Conservation (phyloP, 2,888 invertebrate genomes). For the Onthophagus sagittarius region DNA sequence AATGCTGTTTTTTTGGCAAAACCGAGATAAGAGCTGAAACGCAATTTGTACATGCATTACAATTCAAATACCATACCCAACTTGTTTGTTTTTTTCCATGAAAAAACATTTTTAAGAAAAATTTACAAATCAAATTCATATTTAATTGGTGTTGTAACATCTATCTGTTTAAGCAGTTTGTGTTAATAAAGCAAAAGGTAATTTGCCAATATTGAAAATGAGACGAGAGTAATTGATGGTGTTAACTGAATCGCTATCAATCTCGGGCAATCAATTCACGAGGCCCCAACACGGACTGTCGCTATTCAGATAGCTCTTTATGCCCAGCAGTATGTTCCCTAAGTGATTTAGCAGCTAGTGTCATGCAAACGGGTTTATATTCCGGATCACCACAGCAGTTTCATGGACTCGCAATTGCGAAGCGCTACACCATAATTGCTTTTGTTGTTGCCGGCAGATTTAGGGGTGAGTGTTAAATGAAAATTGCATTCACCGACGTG, state of each 20-base stretch:
- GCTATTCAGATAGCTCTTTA: conserved; percentile 17
- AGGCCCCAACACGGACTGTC: background rate
- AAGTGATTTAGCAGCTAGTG: conserved; percentile 17
- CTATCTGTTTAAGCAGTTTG: background rate
- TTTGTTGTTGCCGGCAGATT: background rate
- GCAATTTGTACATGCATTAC: background rate
- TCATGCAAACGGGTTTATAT: conserved; percentile 11
- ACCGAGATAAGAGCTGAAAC: background rate
- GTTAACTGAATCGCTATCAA: background rate
- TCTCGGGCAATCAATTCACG: background rate
- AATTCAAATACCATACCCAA: background rate
- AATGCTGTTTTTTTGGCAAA: background rate
- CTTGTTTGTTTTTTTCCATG: background rate
- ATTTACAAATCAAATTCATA: no score
- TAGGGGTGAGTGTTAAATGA: background rate
- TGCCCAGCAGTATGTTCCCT: conserved; percentile 14
- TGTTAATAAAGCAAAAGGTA: background rate
- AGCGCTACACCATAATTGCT: background rate
- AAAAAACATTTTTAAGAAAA: background rate
- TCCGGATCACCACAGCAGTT: background rate
- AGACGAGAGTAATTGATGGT: background rate
- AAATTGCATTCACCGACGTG: background rate
- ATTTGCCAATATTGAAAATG: background rate
- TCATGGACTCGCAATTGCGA: background rate
- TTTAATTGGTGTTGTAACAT: no score